Evolutionary conservation across 2,113 vertebrate species (phyloP).

Genomic region (Mormyrus iriodes): DNA sequence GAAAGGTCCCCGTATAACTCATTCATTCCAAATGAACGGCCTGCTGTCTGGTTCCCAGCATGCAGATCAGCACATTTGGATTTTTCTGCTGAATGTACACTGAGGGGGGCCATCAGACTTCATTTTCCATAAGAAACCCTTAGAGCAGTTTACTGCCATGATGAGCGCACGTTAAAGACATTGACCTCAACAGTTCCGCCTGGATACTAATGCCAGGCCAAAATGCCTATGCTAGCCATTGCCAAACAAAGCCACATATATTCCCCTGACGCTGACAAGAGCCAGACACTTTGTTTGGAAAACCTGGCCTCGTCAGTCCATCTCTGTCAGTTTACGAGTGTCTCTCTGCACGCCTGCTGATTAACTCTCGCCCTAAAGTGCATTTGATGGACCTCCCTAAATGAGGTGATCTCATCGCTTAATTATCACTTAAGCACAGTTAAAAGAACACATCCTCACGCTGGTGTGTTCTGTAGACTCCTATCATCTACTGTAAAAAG

Average conservation of each 20-base stretch:
- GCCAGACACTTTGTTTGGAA: conserved; percentile 5
- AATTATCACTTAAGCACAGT: conserved; percentile 21
- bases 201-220: not conserved
- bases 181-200: not conserved
- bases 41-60: not conserved
- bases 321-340: not conserved
- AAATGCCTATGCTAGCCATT: not conserved
- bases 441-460: not conserved
- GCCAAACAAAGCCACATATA: conserved; percentile 1
- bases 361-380: conserved; percentile 8
- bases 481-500: not conserved
- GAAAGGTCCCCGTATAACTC: not conserved
- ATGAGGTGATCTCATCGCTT: conserved; percentile 12
- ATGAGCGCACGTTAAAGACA: not conserved
- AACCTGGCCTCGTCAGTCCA: not conserved
- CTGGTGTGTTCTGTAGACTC: not conserved
- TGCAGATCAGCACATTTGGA: not conserved
- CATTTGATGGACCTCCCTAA: conserved; percentile 31
- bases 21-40: not conserved
- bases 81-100: not conserved
- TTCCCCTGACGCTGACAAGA: not conserved
- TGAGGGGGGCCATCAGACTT: not conserved
- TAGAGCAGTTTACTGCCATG: not conserved
- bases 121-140: not conserved
- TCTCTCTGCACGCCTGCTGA: not conserved